phyloP scores from a whole-genome alignment of 2,888 invertebrate species.

The Brenthis ino region DNA sequence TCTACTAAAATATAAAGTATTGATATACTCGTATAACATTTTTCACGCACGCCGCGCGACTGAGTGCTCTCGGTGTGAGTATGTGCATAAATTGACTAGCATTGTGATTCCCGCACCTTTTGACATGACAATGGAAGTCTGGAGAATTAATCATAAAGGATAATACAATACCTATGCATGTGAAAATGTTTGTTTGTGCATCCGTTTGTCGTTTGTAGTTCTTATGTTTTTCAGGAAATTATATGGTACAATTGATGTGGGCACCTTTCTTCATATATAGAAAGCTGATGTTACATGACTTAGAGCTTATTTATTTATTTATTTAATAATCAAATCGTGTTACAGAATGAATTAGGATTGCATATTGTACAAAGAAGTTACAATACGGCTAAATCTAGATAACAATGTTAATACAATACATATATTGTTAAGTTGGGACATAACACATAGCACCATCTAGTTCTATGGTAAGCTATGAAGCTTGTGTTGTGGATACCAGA shows the following conservation, averaged over 20 bases:
- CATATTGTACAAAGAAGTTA: too few relatives aligned
- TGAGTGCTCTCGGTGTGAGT: constrained; percentile 57
- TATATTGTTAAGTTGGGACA: too few relatives aligned
- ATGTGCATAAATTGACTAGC: constrained; percentile 73
- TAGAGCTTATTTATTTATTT: too few relatives aligned
- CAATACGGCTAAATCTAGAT: too few relatives aligned
- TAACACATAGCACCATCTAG: too few relatives aligned
- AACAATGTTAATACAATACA: too few relatives aligned
- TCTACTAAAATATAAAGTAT: not conserved
- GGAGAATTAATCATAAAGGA: constrained; percentile 12
- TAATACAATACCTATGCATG: constrained; percentile 5
- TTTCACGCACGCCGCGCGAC: constrained; percentile 47
- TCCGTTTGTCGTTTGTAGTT: not conserved
- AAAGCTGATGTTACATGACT: too few relatives aligned
- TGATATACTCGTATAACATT: constrained; percentile 37
- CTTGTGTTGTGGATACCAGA: too few relatives aligned
- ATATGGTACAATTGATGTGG: too few relatives aligned
- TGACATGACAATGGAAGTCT: constrained; percentile 16
- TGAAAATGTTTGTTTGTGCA: not conserved
- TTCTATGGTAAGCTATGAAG: too few relatives aligned
- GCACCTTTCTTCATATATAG: not conserved
- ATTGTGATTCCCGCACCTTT: constrained; percentile 25
- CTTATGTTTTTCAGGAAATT: not conserved
- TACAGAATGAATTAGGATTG: too few relatives aligned
- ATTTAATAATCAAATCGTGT: too few relatives aligned